A percentile compares a stretch with the other conserved stretches of the same genome.
Evolutionary conservation across 2,888 invertebrate species (phyloP).

Genomic region (Pristionchus entomophagus): DNA sequence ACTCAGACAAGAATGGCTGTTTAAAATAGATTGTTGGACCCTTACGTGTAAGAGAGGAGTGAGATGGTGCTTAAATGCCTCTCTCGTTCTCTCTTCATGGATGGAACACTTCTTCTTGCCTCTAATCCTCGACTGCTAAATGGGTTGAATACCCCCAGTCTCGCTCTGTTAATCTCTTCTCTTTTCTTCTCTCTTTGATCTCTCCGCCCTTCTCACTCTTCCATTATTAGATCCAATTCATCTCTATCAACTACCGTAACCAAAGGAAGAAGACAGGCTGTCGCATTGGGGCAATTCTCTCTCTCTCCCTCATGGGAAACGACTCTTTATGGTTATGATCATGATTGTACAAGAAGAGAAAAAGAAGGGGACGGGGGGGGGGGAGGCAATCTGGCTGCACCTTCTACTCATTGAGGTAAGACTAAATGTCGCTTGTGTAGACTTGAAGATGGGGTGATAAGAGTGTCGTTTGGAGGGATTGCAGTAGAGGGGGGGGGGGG

Average conservation of each 20-base stretch:
- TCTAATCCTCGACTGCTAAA: conserved; percentile 34
- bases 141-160: conserved; percentile 1
- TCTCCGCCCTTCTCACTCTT: conserved; percentile 35
- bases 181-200: conserved; percentile 40
- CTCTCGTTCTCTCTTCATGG: background rate
- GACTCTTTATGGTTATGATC: background rate
- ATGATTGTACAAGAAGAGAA: conserved; percentile 6
- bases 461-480: background rate
- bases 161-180: conserved; percentile 38
- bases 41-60: background rate
- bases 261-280: conserved; percentile 10
- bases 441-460: conserved; percentile 12
- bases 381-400: background rate
- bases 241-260: conserved; percentile 43
- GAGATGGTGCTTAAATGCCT: background rate
- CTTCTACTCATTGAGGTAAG: background rate
- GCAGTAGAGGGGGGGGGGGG: background rate
- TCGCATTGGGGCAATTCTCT: background rate
- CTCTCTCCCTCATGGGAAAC: background rate
- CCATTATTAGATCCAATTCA: conserved; percentile 32
- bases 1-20: no score
- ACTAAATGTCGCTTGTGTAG: no score
- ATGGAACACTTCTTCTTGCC: conserved; percentile 32
- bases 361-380: no score
- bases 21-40: no score